Evolutionary conservation across 2,113 vertebrate genomes (phyloP).

Genomic region (Callorhinus ursinus): DNA sequence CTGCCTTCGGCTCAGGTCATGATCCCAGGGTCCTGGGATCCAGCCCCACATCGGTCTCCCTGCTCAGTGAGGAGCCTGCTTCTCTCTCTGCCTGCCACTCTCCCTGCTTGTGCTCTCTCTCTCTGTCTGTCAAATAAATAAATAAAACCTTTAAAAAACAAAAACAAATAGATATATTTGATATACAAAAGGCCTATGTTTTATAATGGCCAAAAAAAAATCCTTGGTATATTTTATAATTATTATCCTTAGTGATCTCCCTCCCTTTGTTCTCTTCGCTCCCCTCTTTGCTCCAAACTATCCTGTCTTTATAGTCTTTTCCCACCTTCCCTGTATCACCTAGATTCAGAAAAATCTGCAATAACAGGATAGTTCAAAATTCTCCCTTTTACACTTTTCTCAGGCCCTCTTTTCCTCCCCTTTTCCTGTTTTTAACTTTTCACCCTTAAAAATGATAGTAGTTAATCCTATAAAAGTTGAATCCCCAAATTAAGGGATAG

Average conservation of each 20-base stretch:
- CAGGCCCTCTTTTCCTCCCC: background rate
- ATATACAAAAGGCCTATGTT: background rate
- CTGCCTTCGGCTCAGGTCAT: too few relatives aligned
- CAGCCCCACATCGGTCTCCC: too few relatives aligned
- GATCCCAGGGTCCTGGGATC: too few relatives aligned
- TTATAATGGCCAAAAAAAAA: background rate
- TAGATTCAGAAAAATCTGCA: background rate
- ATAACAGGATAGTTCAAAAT: background rate
- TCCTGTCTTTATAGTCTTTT: background rate
- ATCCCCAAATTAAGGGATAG: background rate
- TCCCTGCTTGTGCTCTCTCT: too few relatives aligned
- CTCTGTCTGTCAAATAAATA: too few relatives aligned
- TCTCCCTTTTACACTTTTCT: background rate
- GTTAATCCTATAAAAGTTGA: background rate
- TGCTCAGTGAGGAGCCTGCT: too few relatives aligned
- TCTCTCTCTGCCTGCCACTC: too few relatives aligned
- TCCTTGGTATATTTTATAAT: background rate
- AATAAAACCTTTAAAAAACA: too few relatives aligned
- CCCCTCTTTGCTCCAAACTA: background rate
- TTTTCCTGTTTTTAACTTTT: conserved; percentile 35
- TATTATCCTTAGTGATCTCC: background rate
- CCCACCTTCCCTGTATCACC: background rate
- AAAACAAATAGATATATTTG: background rate
- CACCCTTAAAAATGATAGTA: conserved; percentile 3
- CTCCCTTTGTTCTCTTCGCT: background rate